Conservation (phyloP, 2,888 invertebrate genomes). For the Linyphia triangularis region DNA sequence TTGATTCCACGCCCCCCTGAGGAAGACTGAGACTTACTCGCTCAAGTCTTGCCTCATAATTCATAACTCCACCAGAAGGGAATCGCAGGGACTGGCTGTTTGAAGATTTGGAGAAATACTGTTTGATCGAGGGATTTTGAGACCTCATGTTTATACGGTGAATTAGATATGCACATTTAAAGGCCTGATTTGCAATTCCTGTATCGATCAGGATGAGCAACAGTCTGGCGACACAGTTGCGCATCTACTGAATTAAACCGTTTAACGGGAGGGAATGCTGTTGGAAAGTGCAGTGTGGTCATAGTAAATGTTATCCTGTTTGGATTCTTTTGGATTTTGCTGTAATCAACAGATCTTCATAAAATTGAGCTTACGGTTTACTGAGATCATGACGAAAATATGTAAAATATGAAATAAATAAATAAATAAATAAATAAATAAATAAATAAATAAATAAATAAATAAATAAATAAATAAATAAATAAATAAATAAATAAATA, state of each 20-base stretch:
- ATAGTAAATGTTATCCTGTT: too few species aligned
- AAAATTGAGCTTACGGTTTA: too few species aligned
- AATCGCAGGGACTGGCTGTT: neutral
- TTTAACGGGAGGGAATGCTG: neutral
- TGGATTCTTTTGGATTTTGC: too few species aligned
- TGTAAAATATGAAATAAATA: too few species aligned
- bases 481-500: too few species aligned
- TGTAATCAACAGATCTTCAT: too few species aligned
- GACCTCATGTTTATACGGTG: neutral
- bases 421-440: too few species aligned
- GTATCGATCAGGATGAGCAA: neutral
- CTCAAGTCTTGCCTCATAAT: neutral
- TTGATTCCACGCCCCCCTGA: neutral
- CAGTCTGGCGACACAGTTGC: neutral
- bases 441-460: too few species aligned
- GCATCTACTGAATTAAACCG: neutral
- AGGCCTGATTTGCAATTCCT: neutral
- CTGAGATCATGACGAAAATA: too few species aligned
- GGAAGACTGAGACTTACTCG: neutral
- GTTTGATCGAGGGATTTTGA: neutral
- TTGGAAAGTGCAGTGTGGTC: neutral
- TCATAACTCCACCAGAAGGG: neutral
- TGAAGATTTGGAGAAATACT: neutral
- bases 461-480: too few species aligned
- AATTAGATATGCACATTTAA: neutral